Conservation (phyloP, 2,888 invertebrate species). For the Metopia argyrocephala region DNA sequence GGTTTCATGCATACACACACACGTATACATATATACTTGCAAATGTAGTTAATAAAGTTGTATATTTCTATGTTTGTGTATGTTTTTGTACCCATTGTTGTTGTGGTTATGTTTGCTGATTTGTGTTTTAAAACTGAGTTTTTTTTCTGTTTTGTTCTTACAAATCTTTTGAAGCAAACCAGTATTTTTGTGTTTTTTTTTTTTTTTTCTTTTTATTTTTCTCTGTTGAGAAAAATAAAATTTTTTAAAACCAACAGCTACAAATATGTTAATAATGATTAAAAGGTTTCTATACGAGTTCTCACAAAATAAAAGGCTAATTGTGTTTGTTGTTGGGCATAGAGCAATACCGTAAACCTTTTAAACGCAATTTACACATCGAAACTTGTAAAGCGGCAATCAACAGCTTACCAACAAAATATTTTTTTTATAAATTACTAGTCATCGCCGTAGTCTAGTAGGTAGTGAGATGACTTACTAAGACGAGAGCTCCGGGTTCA, state of each 20-base stretch:
- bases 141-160: neutral
- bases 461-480: no score
- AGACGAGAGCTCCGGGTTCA: no score
- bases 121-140: neutral
- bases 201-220: slow-evolving; percentile 26
- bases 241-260: neutral
- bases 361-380: slow-evolving; percentile 3
- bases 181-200: neutral
- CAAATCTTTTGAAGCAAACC: neutral
- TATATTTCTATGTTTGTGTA: neutral
- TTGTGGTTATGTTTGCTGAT: neutral
- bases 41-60: neutral
- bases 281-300: slow-evolving; percentile 16
- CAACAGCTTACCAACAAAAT: no score
- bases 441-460: no score
- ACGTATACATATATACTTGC: no score
- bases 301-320: neutral
- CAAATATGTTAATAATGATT: slow-evolving; percentile 5
- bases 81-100: neutral
- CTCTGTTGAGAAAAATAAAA: neutral
- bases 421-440: no score
- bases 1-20: neutral
- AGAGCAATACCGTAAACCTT: slow-evolving; percentile 7
- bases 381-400: neutral
- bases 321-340: neutral